Conservation (phyloP, 2,797 vertebrate species). For the Gallinago solitaria region DNA sequence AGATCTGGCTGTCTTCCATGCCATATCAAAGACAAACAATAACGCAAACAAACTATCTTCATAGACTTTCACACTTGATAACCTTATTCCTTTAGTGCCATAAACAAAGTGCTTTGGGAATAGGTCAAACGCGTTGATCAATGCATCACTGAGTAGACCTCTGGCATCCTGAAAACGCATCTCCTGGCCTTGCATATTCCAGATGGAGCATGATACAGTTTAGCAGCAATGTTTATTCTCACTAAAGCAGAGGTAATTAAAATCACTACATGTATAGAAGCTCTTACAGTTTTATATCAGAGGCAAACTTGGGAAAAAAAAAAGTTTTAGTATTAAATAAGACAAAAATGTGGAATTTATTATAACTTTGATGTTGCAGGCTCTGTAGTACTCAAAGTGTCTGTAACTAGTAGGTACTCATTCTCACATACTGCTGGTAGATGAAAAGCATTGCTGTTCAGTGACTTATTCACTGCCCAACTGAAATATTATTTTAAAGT, state of each 20-base stretch:
- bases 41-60: neutral
- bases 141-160: neutral
- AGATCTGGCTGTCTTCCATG: neutral
- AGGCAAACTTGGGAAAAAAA: neutral
- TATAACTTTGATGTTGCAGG: neutral
- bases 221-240: neutral
- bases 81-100: neutral
- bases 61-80: neutral
- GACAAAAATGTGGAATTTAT: neutral
- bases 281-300: neutral
- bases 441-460: neutral
- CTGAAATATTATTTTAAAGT: neutral
- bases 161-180: neutral
- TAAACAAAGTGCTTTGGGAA: neutral
- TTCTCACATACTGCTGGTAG: neutral
- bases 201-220: neutral
- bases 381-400: neutral
- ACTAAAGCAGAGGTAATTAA: neutral
- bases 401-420: neutral
- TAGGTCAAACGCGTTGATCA: neutral
- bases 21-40: neutral
- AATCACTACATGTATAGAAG: neutral
- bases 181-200: neutral
- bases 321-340: neutral
- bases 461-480: neutral